phyloP scores from a whole-genome alignment of 2,797 vertebrate genomes.

The Rhinella marina region DNA sequence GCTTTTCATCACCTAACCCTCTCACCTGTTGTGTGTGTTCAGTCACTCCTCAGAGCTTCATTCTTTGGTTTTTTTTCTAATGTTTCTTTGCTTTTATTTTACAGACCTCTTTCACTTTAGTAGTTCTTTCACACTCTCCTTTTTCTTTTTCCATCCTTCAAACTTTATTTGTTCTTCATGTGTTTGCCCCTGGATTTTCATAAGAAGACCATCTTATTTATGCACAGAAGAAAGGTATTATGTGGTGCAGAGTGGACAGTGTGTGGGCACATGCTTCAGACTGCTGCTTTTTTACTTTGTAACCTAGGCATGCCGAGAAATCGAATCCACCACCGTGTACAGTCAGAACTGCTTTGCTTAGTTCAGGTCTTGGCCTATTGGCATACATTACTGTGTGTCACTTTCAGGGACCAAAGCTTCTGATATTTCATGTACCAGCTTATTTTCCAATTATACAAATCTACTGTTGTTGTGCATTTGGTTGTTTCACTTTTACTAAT shows the following conservation, averaged over 20 bases:
- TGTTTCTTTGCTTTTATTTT: constrained; percentile 81
- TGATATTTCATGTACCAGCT: not conserved
- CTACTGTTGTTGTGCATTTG: not conserved
- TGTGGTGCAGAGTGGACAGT: constrained; percentile 20
- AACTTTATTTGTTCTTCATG: constrained; percentile 79
- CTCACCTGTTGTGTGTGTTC: constrained; percentile 35
- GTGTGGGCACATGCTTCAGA: constrained; percentile 2
- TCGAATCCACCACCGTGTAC: too few species aligned
- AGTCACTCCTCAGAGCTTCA: constrained; percentile 56
- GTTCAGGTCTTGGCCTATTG: not conserved
- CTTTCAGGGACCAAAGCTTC: not conserved
- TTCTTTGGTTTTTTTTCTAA: constrained; percentile 72
- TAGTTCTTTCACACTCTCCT: constrained; percentile 72
- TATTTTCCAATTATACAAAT: not conserved
- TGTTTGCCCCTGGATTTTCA: constrained; percentile 83
- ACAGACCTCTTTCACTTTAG: constrained; percentile 79
- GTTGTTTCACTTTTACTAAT: not conserved
- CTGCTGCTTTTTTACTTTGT: not conserved
- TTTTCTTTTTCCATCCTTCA: constrained; percentile 70
- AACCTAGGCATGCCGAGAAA: not conserved
- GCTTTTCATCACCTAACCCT: constrained; percentile 35
- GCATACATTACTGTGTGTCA: not conserved
- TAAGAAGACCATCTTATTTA: constrained; percentile 94
- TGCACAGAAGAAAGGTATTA: constrained; percentile 92
- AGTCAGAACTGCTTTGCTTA: not conserved